These are phyloP conservation scores for Blastobasis lacticolella DNA, from an alignment of 2,888 invertebrate genomes.

Conservation along the genomic window DNA sequence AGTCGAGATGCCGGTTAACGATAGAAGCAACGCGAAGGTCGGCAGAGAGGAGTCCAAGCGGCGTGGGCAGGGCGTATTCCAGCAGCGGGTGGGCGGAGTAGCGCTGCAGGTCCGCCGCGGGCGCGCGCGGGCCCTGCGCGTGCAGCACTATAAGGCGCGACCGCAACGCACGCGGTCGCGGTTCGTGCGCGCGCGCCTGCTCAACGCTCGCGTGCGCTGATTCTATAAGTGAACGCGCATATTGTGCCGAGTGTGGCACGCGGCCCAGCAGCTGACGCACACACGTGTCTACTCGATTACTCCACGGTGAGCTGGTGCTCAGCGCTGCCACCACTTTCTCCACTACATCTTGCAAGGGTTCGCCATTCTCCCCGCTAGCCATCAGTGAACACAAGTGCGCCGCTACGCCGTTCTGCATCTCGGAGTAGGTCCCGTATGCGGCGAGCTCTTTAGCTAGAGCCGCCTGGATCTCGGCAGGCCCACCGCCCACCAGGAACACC, in stretches of 20 bases:
- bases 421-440: constrained; percentile 22
- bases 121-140: too few species aligned
- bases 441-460: constrained; percentile 26
- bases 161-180: constrained; percentile 17
- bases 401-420: constrained; percentile 32
- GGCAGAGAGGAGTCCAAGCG: too few species aligned
- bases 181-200: constrained; percentile 16
- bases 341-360: constrained; percentile 26
- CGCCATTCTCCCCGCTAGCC: constrained; percentile 14
- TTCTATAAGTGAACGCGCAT: constrained; percentile 31
- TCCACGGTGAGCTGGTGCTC: too few species aligned
- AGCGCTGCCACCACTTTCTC: constrained; percentile 7
- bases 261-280: constrained; percentile 31
- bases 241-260: constrained; percentile 40
- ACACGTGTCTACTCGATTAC: constrained; percentile 7
- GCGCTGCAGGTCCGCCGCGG: too few species aligned
- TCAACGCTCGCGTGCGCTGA: constrained; percentile 26
- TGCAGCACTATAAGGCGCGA: constrained; percentile 12
- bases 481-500: constrained; percentile 39
- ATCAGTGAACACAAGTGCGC: constrained; percentile 39
- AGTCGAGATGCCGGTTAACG: too few species aligned
- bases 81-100: too few species aligned
- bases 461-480: constrained; percentile 29
- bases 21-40: too few species aligned
- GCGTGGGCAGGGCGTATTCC: too few species aligned